Evolutionary conservation across 2,797 vertebrate species (phyloP).

Genomic region (Peromyscus aztecus): DNA sequence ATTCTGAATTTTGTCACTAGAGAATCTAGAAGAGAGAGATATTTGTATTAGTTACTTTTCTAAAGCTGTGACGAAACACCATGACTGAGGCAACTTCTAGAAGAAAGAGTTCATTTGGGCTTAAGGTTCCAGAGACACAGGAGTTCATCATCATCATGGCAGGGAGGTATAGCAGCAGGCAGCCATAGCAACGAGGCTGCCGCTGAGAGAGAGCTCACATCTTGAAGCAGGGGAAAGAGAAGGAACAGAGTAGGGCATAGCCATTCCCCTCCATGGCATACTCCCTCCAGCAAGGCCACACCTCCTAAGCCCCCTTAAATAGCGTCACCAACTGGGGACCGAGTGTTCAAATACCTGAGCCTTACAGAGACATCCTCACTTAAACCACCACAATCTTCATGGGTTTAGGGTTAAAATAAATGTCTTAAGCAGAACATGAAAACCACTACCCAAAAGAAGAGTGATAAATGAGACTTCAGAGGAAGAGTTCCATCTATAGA

Average conservation of each 20-base stretch:
- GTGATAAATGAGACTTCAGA: conserved; percentile 18
- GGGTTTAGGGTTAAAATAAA: neutral
- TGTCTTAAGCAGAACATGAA: conserved; percentile 13
- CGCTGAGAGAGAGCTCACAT: neutral
- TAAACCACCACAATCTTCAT: neutral
- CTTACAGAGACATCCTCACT: neutral
- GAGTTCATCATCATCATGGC: neutral
- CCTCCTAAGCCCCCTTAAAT: neutral
- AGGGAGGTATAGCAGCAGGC: neutral
- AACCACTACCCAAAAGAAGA: conserved; percentile 22
- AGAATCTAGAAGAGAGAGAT: neutral
- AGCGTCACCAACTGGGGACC: neutral
- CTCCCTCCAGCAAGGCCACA: neutral
- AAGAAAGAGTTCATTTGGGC: neutral
- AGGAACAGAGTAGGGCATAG: neutral
- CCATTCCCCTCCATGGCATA: neutral
- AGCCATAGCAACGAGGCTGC: neutral
- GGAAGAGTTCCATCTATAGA: neutral
- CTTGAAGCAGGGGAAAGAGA: neutral
- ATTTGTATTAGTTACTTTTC: neutral
- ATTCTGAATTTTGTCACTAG: neutral
- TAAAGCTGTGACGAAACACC: neutral
- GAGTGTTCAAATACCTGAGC: neutral
- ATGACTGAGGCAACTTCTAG: neutral
- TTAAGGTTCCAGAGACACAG: neutral